phyloP scores from a whole-genome alignment of 30 jellyfish, hydroid and myxozoan species.

The Chironex yamaguchii region DNA sequence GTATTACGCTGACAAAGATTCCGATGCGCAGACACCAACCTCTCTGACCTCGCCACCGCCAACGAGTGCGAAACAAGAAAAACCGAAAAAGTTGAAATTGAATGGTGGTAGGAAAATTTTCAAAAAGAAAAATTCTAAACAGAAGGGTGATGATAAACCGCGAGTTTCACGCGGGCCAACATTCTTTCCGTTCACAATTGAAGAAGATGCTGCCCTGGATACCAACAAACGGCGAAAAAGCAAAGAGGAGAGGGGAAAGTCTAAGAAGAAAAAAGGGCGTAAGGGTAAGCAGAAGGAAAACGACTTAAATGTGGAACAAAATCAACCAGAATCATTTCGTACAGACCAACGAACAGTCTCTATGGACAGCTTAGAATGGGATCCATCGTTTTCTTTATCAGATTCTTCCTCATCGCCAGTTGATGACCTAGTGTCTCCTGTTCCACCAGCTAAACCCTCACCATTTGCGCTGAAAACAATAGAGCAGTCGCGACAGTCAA shows the following conservation, averaged over 20 bases:
- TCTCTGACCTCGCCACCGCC: conserved; percentile 15
- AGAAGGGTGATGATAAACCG: conserved; percentile 27
- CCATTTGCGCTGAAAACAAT: conserved; percentile 59
- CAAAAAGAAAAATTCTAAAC: background rate
- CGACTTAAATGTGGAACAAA: background rate
- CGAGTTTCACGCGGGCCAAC: conserved; percentile 82
- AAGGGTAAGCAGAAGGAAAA: background rate
- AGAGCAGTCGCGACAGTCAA: conserved; percentile 51
- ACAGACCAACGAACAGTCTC: conserved; percentile 7
- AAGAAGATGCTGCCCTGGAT: conserved; percentile 11
- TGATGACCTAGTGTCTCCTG: conserved; percentile 66
- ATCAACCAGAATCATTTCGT: conserved; percentile 1
- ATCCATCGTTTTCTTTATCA: conserved; percentile 72
- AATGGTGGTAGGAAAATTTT: conserved; percentile 10
- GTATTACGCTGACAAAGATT: conserved; percentile 33
- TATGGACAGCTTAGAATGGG: conserved; percentile 71
- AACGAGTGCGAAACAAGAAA: conserved; percentile 10
- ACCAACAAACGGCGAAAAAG: background rate
- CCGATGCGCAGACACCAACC: conserved; percentile 10
- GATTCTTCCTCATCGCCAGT: conserved; percentile 84
- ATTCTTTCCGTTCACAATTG: conserved; percentile 48
- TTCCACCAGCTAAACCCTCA: conserved; percentile 75
- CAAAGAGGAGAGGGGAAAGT: background rate
- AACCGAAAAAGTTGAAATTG: conserved; percentile 3
- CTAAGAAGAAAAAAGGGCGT: background rate